A percentile compares a stretch with the other conserved stretches of the same genome.
These are phyloP conservation scores for Contarinia nasturtii DNA, from an alignment of 1,140 invertebrate genomes.

Conservation along the genomic window DNA sequence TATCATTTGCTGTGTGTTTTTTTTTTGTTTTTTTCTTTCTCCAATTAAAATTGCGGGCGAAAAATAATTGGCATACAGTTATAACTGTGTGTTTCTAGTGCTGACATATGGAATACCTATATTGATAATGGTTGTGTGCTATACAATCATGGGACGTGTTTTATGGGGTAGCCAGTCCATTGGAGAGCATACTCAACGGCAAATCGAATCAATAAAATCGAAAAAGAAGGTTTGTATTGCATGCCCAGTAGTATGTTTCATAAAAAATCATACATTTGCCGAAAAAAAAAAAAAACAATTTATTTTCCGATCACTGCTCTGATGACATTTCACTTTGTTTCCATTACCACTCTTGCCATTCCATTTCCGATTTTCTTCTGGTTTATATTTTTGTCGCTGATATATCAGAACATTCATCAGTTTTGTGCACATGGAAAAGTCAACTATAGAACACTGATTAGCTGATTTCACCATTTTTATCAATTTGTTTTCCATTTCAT, in stretches of 20 bases:
- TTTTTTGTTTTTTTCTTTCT: slow-evolving; percentile 3
- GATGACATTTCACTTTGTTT: too few species aligned
- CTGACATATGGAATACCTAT: slow-evolving; percentile 85
- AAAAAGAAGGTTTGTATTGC: slow-evolving; percentile 58
- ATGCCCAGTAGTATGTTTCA: background rate
- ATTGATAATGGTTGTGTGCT: slow-evolving; percentile 70
- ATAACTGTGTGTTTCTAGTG: slow-evolving; percentile 69
- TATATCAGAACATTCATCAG: too few species aligned
- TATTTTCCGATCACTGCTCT: too few species aligned
- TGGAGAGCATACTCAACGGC: slow-evolving; percentile 69
- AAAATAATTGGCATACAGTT: slow-evolving; percentile 35
- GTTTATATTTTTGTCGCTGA: too few species aligned
- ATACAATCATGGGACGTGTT: slow-evolving; percentile 59
- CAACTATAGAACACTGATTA: too few species aligned
- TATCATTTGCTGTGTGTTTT: too few species aligned
- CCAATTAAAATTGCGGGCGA: slow-evolving; percentile 5
- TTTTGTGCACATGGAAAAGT: too few species aligned
- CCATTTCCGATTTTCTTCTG: too few species aligned
- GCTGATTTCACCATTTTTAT: too few species aligned
- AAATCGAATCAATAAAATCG: slow-evolving; percentile 65
- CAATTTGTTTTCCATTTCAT: background rate
- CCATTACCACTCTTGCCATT: too few species aligned
- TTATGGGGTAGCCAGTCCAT: slow-evolving; percentile 68
- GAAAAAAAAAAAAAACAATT: too few species aligned
- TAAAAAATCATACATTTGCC: background rate